Evolutionary conservation across 2,888 invertebrate species (phyloP).

Genomic region (Teleogryllus oceanicus): DNA sequence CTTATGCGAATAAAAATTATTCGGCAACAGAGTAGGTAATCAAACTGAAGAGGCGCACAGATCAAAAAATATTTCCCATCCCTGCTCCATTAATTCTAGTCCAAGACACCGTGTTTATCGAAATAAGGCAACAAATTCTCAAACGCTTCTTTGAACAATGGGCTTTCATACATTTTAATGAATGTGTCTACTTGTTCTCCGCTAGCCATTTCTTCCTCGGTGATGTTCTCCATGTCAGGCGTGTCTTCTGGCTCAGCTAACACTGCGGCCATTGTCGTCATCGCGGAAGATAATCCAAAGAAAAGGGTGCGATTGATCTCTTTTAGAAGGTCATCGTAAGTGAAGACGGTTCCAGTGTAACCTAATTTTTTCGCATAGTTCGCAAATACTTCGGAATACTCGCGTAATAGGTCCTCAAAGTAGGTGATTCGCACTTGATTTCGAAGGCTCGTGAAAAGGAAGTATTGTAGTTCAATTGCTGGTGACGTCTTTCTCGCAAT

Average conservation of each 20-base stretch:
- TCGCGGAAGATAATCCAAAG: not conserved
- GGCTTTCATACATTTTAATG: not conserved
- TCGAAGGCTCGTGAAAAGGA: conserved; percentile 31
- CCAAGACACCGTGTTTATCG: not conserved
- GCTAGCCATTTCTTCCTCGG: not conserved
- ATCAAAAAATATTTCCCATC: too few relatives aligned
- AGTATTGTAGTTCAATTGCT: conserved; percentile 35
- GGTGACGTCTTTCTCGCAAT: conserved; percentile 30
- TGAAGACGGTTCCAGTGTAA: too few relatives aligned
- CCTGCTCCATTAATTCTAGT: not conserved
- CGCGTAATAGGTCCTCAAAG: conserved; percentile 22
- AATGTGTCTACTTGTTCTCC: not conserved
- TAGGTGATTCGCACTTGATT: conserved; percentile 23
- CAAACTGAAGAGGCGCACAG: too few relatives aligned
- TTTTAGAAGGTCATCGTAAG: not conserved
- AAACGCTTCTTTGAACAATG: not conserved
- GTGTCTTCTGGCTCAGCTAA: conserved; percentile 11
- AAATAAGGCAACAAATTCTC: not conserved
- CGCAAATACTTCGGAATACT: too few relatives aligned
- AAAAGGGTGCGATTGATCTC: not conserved
- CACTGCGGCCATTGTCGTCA: not conserved
- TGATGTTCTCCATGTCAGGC: conserved; percentile 12
- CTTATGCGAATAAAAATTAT: too few relatives aligned
- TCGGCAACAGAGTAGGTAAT: too few relatives aligned
- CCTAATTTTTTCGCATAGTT: too few relatives aligned